Evolutionary conservation across 53 echinoderm and acorn worm genomes (phyloP).

Genomic region (Arbacia lixula): DNA sequence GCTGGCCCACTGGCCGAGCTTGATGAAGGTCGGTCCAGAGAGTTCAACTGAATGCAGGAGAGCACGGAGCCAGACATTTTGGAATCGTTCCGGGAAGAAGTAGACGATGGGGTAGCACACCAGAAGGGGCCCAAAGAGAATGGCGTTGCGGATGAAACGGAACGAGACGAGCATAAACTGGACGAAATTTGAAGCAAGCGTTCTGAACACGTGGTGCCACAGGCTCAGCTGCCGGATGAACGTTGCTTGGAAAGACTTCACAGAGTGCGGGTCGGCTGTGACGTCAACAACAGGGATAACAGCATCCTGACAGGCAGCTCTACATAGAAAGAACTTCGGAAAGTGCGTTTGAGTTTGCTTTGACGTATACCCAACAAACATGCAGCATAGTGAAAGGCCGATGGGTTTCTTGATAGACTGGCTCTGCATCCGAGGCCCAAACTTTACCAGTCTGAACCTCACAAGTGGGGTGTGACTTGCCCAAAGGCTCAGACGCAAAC

Average conservation of each 20-base stretch:
- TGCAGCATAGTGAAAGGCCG: constrained; percentile 1
- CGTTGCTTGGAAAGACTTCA: not conserved
- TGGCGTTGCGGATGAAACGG: constrained; percentile 29
- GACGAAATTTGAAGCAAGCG: constrained; percentile 38
- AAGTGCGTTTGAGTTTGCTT: not conserved
- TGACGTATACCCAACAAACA: constrained; percentile 22
- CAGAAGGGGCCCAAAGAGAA: constrained; percentile 38
- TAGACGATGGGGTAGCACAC: constrained; percentile 28
- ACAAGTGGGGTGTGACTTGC: no score
- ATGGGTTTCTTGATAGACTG: constrained; percentile 1
- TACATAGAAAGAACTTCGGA: not conserved
- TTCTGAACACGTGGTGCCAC: constrained; percentile 22
- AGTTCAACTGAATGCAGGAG: constrained; percentile 73
- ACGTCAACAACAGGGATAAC: not conserved
- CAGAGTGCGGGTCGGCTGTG: not conserved
- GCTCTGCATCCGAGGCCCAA: not conserved
- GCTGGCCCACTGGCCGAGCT: constrained; percentile 98
- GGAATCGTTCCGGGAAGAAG: constrained; percentile 35
- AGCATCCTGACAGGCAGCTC: constrained; percentile 22
- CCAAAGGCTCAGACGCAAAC: no score
- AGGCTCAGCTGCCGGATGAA: constrained; percentile 22
- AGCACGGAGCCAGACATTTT: constrained; percentile 62
- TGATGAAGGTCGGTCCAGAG: constrained; percentile 95
- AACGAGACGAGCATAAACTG: constrained; percentile 21
- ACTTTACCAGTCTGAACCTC: no score